Evolutionary conservation across 1,140 invertebrate species (phyloP), one percentile per base, ranked within the genome.

Genomic region (Caenorhabditis inopinata): DNA sequence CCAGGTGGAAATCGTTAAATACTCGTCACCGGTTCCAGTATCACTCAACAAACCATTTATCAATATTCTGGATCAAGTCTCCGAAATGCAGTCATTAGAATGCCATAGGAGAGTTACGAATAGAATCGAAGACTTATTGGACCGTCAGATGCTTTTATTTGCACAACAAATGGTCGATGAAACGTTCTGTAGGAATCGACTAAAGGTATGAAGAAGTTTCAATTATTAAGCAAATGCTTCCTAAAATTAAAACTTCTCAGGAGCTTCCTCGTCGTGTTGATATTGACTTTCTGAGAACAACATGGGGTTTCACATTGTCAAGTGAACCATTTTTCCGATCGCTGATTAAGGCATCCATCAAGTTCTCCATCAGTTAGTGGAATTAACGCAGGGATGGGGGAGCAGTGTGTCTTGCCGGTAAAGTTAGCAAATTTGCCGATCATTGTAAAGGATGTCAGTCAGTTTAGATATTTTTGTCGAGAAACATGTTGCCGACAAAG

Each of bases 321-420:
- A 23, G 75, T 25, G 87, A 88, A 38, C 86, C 87, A 11, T 88
- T 88, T 74, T 88, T 87, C 82, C 68, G 84, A n/a, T 80, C 81
- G 1, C 78, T 87, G 6, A 62, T 86, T 11, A 74, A 83, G 23
- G 82, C 84, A 45, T 76, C 62, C 25, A 74, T 78, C 53, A 53
- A 68, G 49, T 81, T 78, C 14, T 78, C 35, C 21, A 47, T 85
- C 29, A 84, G 76, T 81, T 35, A 82, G 84, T 74, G n/a, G n/a
- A n/a, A n/a, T n/a, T n/a, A n/a, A n/a, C n/a, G n/a, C n/a, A n/a
- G n/a, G n/a, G n/a, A n/a, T n/a, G n/a, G n/a, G n/a, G n/a, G n/a
- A n/a, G n/a, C n/a, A n/a, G n/a, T n/a, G n/a, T n/a, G n/a, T n/a
- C n/a, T n/a, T n/a, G n/a, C n/a, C n/a, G n/a, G n/a, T n/a, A n/a